Base-by-base conservation (phyloP, 2,797 vertebrate species). In the Zonotrichia albicollis region DNA sequence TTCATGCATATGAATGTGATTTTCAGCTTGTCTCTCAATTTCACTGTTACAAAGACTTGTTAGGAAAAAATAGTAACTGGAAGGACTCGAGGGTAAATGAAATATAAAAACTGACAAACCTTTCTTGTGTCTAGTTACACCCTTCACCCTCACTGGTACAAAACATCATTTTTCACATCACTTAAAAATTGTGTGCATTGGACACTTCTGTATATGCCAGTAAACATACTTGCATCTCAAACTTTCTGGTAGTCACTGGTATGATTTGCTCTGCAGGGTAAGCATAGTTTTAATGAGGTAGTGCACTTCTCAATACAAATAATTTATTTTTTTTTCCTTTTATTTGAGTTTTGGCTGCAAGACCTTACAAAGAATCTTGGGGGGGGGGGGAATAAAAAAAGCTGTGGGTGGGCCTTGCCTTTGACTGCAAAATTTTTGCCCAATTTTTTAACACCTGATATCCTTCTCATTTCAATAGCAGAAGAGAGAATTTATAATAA, bases 21-120 rank as follows among this genome's bases (percentile, higher is more conserved):
- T 91, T 91, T 87, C 82, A 95, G 86, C 83, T 87, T 87, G 66
- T 80, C 65, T 93, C 93, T 91, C 54, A 73, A 87, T 67, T 80
- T 57, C 53, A 82, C 6, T 65, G 57, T 93, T 84, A 92, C 23
- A 90, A 94, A 89, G 60, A 62, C 22, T 68, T 68, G 67, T 54
- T 58, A 85, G 46, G 22, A 58, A 89, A 67, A 95, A 88, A 75
- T 43, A 76, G 27, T 62, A 81, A 71, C 30, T 43, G 60, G 73
- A 40, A 95, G 79, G 76, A 90, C 88, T 87, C 6, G 10, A 78
- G 72, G 21, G 65, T 79, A 95, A 88, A 84, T 57, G 66, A 67
- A 53, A 75, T 53, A 81, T 21, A 32, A 54, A 80, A 42, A 84
- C 50, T 50, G 55, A 86, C 58, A 94, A 94, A 81, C 20, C 27